Conservation (phyloP, 1,140 invertebrate genomes). For the Amphibalanus amphitrite region DNA sequence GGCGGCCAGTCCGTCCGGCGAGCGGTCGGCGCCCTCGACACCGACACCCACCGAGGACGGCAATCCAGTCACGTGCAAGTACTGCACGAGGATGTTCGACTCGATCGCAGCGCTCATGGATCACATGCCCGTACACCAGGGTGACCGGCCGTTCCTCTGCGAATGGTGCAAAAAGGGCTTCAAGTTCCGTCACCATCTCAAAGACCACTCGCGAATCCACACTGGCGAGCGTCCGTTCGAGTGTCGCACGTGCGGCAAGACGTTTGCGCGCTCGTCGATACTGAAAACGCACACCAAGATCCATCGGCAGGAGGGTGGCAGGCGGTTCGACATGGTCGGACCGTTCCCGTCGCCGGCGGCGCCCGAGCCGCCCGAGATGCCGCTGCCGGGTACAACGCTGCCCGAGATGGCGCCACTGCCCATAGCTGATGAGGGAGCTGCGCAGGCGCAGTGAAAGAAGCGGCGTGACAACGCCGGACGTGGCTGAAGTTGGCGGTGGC, state of each 20-base stretch:
- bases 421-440: too few relatives aligned
- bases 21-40: background rate
- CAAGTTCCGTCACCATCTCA: conserved; percentile 3
- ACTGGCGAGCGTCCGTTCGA: background rate
- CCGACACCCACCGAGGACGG: background rate
- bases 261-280: conserved; percentile 1
- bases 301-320: background rate
- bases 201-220: background rate
- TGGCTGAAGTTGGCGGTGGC: too few relatives aligned
- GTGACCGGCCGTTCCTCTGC: background rate
- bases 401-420: background rate
- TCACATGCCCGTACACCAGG: background rate
- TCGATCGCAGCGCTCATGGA: background rate
- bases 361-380: too few relatives aligned
- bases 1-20: background rate
- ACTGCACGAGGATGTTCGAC: background rate
- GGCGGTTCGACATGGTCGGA: background rate
- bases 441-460: too few relatives aligned
- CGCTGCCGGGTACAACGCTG: background rate
- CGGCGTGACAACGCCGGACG: too few relatives aligned
- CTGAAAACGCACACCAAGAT: conserved; percentile 3
- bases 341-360: background rate
- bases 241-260: background rate
- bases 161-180: background rate
- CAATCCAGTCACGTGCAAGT: background rate